These are phyloP conservation scores for Notarius quadriscutis DNA, from an alignment of 2,113 vertebrate species.

Conservation along the genomic window DNA sequence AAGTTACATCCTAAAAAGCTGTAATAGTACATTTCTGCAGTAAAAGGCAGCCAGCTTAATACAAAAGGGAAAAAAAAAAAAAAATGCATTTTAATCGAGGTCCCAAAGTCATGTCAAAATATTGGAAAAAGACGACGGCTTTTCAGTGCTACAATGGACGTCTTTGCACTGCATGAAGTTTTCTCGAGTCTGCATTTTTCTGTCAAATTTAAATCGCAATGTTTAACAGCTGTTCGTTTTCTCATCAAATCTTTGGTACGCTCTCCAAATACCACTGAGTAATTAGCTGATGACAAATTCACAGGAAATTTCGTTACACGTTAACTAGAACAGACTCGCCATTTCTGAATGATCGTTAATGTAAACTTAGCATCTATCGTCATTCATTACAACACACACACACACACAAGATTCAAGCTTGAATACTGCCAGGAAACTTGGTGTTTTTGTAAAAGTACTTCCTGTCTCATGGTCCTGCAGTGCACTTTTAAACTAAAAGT, in stretches of 20 bases:
- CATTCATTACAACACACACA: background rate
- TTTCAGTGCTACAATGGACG: constrained; percentile 2
- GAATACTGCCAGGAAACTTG: background rate
- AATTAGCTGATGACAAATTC: background rate
- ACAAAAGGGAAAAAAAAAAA: background rate
- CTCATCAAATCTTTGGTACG: constrained; percentile 6
- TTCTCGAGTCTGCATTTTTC: background rate
- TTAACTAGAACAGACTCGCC: background rate
- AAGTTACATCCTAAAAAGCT: background rate
- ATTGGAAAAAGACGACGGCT: background rate
- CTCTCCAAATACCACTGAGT: constrained; percentile 2
- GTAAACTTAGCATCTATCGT: background rate
- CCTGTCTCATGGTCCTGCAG: background rate
- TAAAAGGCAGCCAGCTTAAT: constrained; percentile 2
- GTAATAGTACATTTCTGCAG: background rate
- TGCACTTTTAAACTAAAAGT: constrained; percentile 1
- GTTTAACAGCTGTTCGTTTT: background rate
- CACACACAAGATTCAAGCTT: background rate
- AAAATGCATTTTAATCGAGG: background rate
- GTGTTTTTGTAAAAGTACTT: background rate
- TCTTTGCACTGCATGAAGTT: background rate
- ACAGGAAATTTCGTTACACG: background rate
- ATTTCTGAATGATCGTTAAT: background rate
- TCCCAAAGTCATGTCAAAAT: background rate
- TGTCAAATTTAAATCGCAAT: background rate